Conservation (phyloP, 2,888 invertebrate species). For the Agrypnus murinus region DNA sequence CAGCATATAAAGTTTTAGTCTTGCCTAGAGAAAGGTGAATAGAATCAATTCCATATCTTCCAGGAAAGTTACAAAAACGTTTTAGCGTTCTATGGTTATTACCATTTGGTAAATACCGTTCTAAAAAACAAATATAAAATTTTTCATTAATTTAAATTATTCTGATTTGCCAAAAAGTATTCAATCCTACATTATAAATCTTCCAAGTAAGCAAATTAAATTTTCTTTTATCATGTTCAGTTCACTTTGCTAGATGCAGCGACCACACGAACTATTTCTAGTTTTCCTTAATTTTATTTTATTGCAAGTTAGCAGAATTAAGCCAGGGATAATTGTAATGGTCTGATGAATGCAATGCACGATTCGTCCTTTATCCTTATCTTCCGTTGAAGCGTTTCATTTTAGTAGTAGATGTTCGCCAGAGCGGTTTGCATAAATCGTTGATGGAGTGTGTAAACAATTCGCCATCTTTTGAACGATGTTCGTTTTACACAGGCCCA, state of each 20-base stretch:
- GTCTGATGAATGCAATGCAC: slow-evolving; percentile 22
- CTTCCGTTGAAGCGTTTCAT: background rate
- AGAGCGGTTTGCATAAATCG: slow-evolving; percentile 29
- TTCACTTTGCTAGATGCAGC: slow-evolving; percentile 4
- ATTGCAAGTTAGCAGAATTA: slow-evolving; percentile 26
- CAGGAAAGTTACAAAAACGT: too few relatives aligned
- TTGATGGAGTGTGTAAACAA: slow-evolving; percentile 42
- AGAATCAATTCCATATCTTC: too few relatives aligned
- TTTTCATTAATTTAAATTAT: too few relatives aligned
- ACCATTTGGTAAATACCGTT: too few relatives aligned
- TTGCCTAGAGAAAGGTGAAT: too few relatives aligned
- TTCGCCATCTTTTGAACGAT: slow-evolving; percentile 24
- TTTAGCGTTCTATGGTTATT: too few relatives aligned
- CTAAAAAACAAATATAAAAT: too few relatives aligned
- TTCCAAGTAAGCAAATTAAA: background rate
- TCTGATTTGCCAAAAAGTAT: too few relatives aligned
- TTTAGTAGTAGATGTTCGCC: slow-evolving; percentile 5
- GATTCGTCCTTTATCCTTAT: slow-evolving; percentile 16
- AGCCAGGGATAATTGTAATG: slow-evolving; percentile 25
- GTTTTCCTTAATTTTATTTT: slow-evolving; percentile 15
- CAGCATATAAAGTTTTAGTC: too few relatives aligned
- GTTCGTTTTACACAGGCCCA: slow-evolving; percentile 22
- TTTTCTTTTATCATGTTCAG: slow-evolving; percentile 4
- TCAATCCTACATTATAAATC: background rate
- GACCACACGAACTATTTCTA: slow-evolving; percentile 11